Evolutionary conservation across 1,140 invertebrate species (phyloP), one percentile per base, ranked within the genome.

Genomic region (Forficula auricularia): DNA sequence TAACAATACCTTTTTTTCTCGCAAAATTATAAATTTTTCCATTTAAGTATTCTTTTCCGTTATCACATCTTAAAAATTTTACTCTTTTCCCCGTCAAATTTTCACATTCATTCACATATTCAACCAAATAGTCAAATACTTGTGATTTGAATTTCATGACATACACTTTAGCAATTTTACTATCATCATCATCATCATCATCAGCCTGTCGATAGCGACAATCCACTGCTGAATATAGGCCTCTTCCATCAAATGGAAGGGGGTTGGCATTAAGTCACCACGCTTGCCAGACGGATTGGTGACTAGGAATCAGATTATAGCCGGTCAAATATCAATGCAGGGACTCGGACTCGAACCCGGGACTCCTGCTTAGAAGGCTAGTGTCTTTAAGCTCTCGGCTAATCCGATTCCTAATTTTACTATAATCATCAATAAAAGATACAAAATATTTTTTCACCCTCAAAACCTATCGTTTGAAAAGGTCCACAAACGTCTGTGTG

Each of bases 21-120:
- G 40, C 30, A 38, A 53, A 56, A 8, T 46, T 33, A 38, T 42
- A 48, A 32, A 54, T 15, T 19, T 43, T 22, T 32, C 14, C 22
- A 56, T 54, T 56, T 38, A 55, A 53, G 57, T 53, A 61, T 50
- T 54, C 57, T 41, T 22, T 58, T 3, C 61, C 60, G 50, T 62
- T 62, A 45, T 65, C 58, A 44, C 57, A 63, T 31, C 54, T 52
- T 19, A 62, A 30, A 41, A 49, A 15, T 52, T 57, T 59, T 42
- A 59, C 49, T 50, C 49, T 54, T 42, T 53, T 54, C 38, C 48
- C 39, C 12, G 43, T 50, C 45, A 39, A n/a, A 37, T 50, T 52
- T 51, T 54, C 42, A 10, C 47, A 40, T 46, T 42, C 20, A 35
- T 47, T 50, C 30, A 41, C 18, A 48, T 46, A 53, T 9, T 53